Percentiles rank a stretch among this genome's conserved stretches.
Evolutionary conservation across 2,888 invertebrate species (phyloP).

Genomic region (Drosophila paramelanica): DNA sequence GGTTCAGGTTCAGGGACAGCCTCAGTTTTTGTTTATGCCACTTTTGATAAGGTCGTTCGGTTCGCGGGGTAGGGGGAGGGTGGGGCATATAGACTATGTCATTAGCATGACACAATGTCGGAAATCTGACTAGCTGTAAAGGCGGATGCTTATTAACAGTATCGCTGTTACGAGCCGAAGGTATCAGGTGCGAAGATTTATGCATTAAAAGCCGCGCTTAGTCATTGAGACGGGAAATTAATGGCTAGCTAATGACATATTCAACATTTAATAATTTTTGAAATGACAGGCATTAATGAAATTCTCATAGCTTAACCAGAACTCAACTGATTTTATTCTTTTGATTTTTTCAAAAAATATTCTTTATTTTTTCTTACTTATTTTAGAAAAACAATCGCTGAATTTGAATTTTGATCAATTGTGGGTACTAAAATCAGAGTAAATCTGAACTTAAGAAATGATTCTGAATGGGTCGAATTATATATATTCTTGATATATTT

Average conservation of each 20-base stretch:
- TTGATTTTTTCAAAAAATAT: no score
- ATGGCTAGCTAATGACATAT: constrained; percentile 32
- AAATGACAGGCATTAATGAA: not conserved
- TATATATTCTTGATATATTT: no score
- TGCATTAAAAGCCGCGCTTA: constrained; percentile 25
- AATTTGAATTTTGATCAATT: no score
- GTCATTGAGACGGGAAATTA: constrained; percentile 38
- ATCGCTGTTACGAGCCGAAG: constrained; percentile 11
- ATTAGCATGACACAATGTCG: constrained; percentile 57
- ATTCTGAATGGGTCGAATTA: no score
- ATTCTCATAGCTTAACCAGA: not conserved
- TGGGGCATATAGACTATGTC: constrained; percentile 30
- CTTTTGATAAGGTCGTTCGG: constrained; percentile 40
- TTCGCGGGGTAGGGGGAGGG: not conserved
- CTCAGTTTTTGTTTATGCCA: constrained; percentile 10
- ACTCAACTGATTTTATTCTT: not conserved
- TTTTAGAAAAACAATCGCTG: no score
- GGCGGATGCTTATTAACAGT: constrained; percentile 55
- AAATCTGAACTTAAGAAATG: no score
- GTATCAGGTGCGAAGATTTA: constrained; percentile 33
- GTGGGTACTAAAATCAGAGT: no score
- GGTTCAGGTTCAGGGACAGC: constrained; percentile 65
- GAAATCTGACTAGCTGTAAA: constrained; percentile 47
- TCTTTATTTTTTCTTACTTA: no score
- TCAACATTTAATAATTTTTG: constrained; percentile 20